Evolutionary conservation across 30 jellyfish, hydroid and myxozoan genomes (phyloP).

Genomic region (Mastigias papua): DNA sequence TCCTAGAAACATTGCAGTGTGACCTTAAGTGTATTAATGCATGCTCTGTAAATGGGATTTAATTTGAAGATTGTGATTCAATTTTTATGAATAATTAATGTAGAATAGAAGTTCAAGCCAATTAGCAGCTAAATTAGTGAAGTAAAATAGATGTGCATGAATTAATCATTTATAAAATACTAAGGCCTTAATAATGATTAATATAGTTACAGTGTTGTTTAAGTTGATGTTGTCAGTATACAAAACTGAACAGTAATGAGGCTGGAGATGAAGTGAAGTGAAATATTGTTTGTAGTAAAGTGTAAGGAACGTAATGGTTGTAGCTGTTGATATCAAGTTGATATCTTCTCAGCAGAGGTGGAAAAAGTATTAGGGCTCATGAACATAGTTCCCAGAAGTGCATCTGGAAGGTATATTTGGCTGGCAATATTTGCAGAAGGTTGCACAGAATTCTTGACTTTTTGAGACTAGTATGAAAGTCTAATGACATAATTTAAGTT

Average conservation of each 20-base stretch:
- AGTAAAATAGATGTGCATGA: not conserved
- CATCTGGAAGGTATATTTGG: no score
- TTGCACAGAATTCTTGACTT: no score
- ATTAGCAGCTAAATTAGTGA: not conserved
- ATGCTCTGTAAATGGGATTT: not conserved
- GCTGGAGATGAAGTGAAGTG: not conserved
- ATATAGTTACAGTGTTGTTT: not conserved
- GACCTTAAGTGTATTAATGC: not conserved
- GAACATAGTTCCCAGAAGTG: no score
- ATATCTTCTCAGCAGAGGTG: not conserved
- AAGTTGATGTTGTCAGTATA: not conserved
- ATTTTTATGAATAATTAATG: not conserved
- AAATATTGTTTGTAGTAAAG: not conserved
- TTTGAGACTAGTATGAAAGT: no score
- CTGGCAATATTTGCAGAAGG: no score
- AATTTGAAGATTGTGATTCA: not conserved
- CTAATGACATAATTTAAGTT: no score
- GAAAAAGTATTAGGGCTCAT: not conserved
- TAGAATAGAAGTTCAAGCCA: not conserved
- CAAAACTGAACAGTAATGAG: no score
- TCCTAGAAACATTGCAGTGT: not conserved
- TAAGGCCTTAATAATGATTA: not conserved
- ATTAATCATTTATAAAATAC: not conserved
- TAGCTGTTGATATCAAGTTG: not conserved
- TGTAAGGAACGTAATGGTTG: not conserved